Evolutionary conservation across 1,140 invertebrate species (phyloP).

Genomic region (Laupala kohalensis): DNA sequence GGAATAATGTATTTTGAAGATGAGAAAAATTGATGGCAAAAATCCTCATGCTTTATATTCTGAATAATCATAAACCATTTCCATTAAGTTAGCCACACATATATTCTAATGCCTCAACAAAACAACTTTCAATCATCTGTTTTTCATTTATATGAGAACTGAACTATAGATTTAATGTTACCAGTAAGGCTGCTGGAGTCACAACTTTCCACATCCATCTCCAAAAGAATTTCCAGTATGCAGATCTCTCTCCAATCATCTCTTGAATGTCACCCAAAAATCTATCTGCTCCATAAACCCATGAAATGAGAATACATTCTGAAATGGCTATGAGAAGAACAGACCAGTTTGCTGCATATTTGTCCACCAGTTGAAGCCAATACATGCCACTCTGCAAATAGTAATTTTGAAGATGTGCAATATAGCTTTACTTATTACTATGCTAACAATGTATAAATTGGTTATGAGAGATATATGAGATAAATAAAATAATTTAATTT

Average conservation of each 20-base stretch:
- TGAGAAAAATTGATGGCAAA: too few species aligned
- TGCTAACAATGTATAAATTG: background rate
- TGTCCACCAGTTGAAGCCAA: conserved; percentile 72
- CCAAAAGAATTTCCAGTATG: conserved; percentile 63
- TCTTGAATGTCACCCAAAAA: conserved; percentile 64
- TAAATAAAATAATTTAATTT: conserved; percentile 3
- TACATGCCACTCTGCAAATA: conserved; percentile 60
- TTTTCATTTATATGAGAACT: background rate
- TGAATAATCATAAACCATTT: background rate
- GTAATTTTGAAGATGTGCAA: too few species aligned
- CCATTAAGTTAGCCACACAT: background rate
- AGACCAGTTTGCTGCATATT: conserved; percentile 75
- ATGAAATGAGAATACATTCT: conserved; percentile 64
- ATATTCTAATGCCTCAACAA: background rate
- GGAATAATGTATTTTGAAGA: background rate
- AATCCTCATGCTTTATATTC: background rate
- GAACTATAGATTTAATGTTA: too few species aligned
- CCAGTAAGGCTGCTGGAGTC: conserved; percentile 59
- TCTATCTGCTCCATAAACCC: conserved; percentile 69
- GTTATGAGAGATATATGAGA: background rate
- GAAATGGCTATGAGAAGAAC: conserved; percentile 67
- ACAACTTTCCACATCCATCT: conserved; percentile 64
- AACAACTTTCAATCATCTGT: background rate
- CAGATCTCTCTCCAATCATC: conserved; percentile 63
- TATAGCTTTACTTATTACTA: background rate